Base-by-base conservation (phyloP, 2,797 vertebrate genomes). In the Dallia pectoralis region DNA sequence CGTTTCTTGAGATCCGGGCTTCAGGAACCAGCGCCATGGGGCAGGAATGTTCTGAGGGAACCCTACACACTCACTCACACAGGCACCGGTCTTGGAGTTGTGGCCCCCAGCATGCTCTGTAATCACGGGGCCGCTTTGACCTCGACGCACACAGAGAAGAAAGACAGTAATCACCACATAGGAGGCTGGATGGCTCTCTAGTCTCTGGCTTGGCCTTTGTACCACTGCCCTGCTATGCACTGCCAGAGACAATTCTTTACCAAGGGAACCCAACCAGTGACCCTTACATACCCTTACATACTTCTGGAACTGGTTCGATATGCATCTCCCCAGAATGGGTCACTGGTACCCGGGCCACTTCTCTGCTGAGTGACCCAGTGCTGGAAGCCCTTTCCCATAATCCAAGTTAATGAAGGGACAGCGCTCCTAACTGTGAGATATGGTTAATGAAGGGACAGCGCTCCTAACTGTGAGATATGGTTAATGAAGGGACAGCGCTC, bases 101-200 rank as follows among this genome's bases (percentile, higher is more conserved):
- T 83, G 14, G 84, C 75, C 63, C 63, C 70, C 80, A 78, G 77
- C 85, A 83, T 87, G 84, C 87, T 85, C 87, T 89, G 84, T 93
- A 92, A 93, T 92, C 91, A 91, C 53, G 84, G 84, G 87, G 82
- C 84, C 83, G 81, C 88, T 91, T 90, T 92, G 90, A 93, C 92
- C 89, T 92, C 92, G 86, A 89, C 89, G 88, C 91, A 91, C 88
- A 89, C 79, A 62, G 78, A 87, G 89, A 89, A 90, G 87, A 91
- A 90, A 90, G 88, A 86, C 33, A 71, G 80, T 87, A 86, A 90
- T 91, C 86, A 70, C 47, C 70, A 64, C 81, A 80, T 83, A 85
- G 85, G 84, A 90, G 85, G n/a, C 65, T 40, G 53, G 40, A 44
- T 44, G 14, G 53, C 48, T 53, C 27, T 70, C 79, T 74, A 76